phyloP scores from a whole-genome alignment of 2,113 vertebrate species.

The Ceyx cyanopectus region DNA sequence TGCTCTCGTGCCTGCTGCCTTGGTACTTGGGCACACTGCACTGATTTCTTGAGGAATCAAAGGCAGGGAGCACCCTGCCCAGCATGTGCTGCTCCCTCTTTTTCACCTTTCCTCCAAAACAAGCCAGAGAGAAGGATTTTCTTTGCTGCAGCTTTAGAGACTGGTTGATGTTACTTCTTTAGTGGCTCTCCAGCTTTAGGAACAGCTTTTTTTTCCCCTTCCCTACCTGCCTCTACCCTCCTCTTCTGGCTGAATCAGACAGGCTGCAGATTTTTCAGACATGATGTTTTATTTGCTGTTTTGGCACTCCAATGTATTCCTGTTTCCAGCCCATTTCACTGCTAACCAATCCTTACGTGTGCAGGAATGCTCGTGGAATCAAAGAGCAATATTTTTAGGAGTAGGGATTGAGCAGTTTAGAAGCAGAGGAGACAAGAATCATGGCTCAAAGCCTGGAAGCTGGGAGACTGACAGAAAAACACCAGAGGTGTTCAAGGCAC shows the following conservation, averaged over 20 bases:
- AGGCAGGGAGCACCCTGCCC: not conserved
- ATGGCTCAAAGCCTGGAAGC: not conserved
- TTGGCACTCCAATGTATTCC: not conserved
- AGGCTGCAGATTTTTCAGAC: not conserved
- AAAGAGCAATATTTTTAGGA: not conserved
- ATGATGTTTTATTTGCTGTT: not conserved
- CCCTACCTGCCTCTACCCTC: not conserved
- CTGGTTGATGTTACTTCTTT: not conserved
- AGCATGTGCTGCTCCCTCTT: not conserved
- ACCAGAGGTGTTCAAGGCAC: not conserved
- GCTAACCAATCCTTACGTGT: not conserved
- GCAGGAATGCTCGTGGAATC: not conserved
- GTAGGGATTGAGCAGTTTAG: not conserved
- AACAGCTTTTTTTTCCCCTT: not conserved
- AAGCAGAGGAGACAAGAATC: not conserved
- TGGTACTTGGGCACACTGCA: not conserved
- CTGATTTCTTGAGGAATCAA: not conserved
- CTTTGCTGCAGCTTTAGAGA: not conserved
- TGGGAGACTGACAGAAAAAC: not conserved
- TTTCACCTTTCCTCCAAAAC: not conserved
- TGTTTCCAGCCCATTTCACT: not conserved
- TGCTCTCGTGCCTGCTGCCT: not conserved
- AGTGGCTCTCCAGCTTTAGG: not conserved
- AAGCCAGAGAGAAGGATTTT: not conserved
- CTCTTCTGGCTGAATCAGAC: not conserved